A percentile compares a stretch with the other conserved stretches of the same genome.
These are phyloP conservation scores for Anguilla anguilla DNA, from an alignment of 2,797 vertebrate species.

Conservation along the genomic window DNA sequence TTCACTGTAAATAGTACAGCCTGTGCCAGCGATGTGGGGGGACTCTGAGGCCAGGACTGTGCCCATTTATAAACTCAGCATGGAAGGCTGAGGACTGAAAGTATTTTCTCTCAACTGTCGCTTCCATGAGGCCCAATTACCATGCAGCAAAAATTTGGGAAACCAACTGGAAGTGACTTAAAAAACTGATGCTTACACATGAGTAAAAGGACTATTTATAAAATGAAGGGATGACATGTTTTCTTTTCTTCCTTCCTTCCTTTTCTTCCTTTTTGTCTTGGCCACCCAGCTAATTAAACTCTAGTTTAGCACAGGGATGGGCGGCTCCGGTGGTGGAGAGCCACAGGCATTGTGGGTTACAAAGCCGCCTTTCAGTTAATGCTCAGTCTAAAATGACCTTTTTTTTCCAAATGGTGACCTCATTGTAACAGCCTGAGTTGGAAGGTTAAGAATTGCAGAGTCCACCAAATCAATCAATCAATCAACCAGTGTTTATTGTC, in stretches of 20 bases:
- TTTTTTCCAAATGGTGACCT: neutral
- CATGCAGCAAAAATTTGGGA: neutral
- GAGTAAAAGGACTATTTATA: neutral
- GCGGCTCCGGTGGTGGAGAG: neutral
- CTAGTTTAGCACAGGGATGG: neutral
- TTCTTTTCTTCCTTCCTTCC: neutral
- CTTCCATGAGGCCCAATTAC: neutral
- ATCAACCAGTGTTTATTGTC: neutral
- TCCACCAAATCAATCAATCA: neutral
- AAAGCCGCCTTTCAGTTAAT: neutral
- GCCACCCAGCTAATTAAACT: slow-evolving; percentile 5
- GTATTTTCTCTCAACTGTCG: neutral
- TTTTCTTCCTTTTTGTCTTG: neutral
- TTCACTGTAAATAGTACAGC: neutral
- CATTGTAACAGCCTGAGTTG: neutral
- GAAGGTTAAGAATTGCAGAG: neutral
- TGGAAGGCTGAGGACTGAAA: neutral
- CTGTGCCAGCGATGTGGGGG: neutral
- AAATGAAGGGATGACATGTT: neutral
- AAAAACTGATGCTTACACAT: neutral
- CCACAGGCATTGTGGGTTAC: neutral
- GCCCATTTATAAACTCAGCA: neutral
- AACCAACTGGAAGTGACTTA: neutral
- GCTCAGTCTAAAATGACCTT: neutral
- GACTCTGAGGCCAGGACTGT: neutral